Evolutionary conservation across 1,140 invertebrate genomes (phyloP).

Genomic region (Sycobia sp.): DNA sequence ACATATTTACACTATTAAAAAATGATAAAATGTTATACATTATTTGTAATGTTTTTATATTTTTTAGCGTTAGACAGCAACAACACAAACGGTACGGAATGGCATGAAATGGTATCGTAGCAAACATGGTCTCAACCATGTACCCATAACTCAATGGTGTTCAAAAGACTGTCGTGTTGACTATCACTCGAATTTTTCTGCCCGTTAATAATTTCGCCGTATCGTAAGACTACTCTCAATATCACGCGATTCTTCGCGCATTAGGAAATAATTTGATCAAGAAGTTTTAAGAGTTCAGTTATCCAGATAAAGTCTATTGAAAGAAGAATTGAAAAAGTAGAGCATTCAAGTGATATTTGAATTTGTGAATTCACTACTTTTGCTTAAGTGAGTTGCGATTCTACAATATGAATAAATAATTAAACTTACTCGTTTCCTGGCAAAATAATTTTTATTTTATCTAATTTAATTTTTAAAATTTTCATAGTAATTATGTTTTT

Average conservation of each 20-base stretch:
- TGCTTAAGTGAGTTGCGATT: constrained; percentile 24
- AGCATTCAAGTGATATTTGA: constrained; percentile 34
- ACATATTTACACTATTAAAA: no score
- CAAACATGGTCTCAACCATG: constrained; percentile 55
- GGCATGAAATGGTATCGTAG: constrained; percentile 65
- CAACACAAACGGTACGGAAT: constrained; percentile 61
- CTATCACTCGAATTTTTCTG: constrained; percentile 51
- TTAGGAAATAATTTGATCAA: constrained; percentile 14
- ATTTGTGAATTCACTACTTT: constrained; percentile 27
- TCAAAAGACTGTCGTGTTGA: constrained; percentile 62
- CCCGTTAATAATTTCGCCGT: constrained; percentile 29
- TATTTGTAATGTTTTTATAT: constrained; percentile 18
- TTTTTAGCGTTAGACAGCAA: constrained; percentile 56
- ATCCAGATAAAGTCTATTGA: constrained; percentile 22
- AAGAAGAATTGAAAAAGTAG: constrained; percentile 16
- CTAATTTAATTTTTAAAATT: constrained; percentile 4
- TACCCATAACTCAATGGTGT: constrained; percentile 61
- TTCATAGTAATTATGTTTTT: constrained; percentile 5
- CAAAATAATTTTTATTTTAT: constrained; percentile 34
- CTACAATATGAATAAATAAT: constrained; percentile 19
- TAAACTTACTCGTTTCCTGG: constrained; percentile 25
- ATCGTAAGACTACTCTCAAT: constrained; percentile 11
- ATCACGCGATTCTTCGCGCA: constrained; percentile 4
- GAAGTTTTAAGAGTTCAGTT: constrained; percentile 26
- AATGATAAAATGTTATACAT: no score